Evolutionary conservation across 2,113 vertebrate species (phyloP).

Genomic region (Chelonoidis abingdonii): DNA sequence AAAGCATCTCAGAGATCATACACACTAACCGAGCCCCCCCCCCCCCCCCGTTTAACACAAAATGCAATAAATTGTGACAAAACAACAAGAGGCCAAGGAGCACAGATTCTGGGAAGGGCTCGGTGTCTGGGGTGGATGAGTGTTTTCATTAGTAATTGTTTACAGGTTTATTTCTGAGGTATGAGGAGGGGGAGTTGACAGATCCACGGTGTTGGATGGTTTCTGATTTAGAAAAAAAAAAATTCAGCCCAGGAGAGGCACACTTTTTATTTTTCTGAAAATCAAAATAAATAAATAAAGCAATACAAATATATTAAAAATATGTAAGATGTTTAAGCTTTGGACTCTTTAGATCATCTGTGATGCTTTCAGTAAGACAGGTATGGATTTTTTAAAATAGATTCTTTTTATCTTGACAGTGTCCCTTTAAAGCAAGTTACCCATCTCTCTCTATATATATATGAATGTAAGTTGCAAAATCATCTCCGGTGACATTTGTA

Average conservation of each 20-base stretch:
- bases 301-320: not conserved
- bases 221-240: not conserved
- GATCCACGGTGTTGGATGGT: not conserved
- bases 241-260: not conserved
- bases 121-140: not conserved
- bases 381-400: not conserved
- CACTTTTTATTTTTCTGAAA: not conserved
- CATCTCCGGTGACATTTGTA: not conserved
- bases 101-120: not conserved
- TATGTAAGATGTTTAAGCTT: not conserved
- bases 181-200: not conserved
- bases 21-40: not conserved
- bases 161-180: not conserved
- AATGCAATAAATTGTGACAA: not conserved
- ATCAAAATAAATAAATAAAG: not conserved
- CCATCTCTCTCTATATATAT: not conserved
- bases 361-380: not conserved
- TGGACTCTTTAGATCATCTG: not conserved
- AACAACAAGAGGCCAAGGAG: slow-evolving; percentile 8
- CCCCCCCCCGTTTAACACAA: slow-evolving; percentile 7
- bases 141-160: not conserved
- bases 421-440: not conserved
- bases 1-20: rapidly evolving
- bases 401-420: slow-evolving; percentile 1
- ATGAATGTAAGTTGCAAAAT: slow-evolving; percentile 37